These are phyloP conservation scores for Rhinolophus sinicus DNA, from an alignment of 2,113 vertebrate species.

Conservation along the genomic window DNA sequence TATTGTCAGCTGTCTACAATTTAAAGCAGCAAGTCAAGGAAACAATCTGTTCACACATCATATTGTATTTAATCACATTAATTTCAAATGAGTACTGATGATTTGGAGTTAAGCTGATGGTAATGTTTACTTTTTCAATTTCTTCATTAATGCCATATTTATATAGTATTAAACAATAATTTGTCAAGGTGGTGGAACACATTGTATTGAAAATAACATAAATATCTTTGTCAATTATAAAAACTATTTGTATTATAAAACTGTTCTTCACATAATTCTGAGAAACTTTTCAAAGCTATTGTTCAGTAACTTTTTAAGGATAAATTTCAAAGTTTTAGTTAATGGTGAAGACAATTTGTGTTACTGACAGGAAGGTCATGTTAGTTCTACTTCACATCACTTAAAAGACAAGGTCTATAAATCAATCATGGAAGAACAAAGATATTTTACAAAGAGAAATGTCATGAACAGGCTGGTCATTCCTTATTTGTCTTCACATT, in stretches of 20 bases:
- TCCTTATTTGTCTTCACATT: slow-evolving; percentile 14
- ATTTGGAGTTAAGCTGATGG: slow-evolving; percentile 39
- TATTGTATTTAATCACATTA: slow-evolving; percentile 48
- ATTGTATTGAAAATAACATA: slow-evolving; percentile 64
- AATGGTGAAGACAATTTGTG: slow-evolving; percentile 21
- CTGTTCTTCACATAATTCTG: background rate
- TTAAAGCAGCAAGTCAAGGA: background rate
- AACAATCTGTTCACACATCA: slow-evolving; percentile 10
- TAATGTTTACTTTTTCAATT: slow-evolving; percentile 51
- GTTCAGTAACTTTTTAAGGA: background rate
- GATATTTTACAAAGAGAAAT: slow-evolving; percentile 50
- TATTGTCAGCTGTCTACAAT: slow-evolving; percentile 30
- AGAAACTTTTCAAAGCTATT: slow-evolving; percentile 53
- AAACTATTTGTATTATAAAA: slow-evolving; percentile 51
- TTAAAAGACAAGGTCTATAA: slow-evolving; percentile 62
- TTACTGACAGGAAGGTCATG: slow-evolving; percentile 25
- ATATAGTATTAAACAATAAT: slow-evolving; percentile 21
- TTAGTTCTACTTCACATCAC: slow-evolving; percentile 47
- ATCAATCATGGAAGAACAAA: slow-evolving; percentile 56
- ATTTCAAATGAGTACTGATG: slow-evolving; percentile 48
- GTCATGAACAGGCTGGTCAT: background rate
- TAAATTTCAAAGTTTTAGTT: slow-evolving; percentile 35
- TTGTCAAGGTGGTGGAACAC: slow-evolving; percentile 15
- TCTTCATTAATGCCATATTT: slow-evolving; percentile 55
- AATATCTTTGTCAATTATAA: slow-evolving; percentile 49